Evolutionary conservation across 2,797 vertebrate genomes (phyloP), one percentile per base, ranked within the genome.

Genomic region (Poecilia picta): DNA sequence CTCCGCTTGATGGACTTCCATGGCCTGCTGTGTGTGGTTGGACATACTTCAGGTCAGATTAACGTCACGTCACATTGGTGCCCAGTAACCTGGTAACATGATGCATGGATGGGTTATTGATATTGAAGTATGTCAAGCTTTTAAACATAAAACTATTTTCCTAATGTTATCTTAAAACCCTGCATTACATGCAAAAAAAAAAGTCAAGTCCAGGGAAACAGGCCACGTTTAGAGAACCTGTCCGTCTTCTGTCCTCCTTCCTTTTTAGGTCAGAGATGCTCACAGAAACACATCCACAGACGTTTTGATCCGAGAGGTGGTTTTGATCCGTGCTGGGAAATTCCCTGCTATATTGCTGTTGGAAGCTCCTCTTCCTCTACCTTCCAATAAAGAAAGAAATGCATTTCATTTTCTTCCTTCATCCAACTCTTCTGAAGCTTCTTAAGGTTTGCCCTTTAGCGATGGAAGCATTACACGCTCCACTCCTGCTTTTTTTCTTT

Each of bases 281-380:
- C 64, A 77, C 78, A 75, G 64, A 76, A 45, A 75, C 64, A 73
- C 43, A 49, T 47, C 77, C 68, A 77, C 74, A 70, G 70, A 68
- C 88, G 0, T 51, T 89, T 91, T 87, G 86, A 91, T 89, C 87
- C 72, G 74, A 84, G 8, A 7, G 49, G 79, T 78, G 81, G 78
- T 20, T 43, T 88, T 46, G 41, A 81, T 89, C 64, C 83, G 15
- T 76, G 57, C 43, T 33, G 89, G 87, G 91, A 90, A 91, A 90
- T 88, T 90, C 81, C 89, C 91, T 86, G 72, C 72, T 73, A 74
- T 79, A 85, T 84, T 15, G 33, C 74, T 79, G 78, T 59, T 76
- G 85, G 89, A 87, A 62, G 68, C 49, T 89, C 75, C n/a, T 68
- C 72, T 85, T 86, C 85, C 82, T 80, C 57, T 75, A 76, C 71